Conservation (phyloP, 2,797 vertebrate species). For the Galaxias olidus region DNA sequence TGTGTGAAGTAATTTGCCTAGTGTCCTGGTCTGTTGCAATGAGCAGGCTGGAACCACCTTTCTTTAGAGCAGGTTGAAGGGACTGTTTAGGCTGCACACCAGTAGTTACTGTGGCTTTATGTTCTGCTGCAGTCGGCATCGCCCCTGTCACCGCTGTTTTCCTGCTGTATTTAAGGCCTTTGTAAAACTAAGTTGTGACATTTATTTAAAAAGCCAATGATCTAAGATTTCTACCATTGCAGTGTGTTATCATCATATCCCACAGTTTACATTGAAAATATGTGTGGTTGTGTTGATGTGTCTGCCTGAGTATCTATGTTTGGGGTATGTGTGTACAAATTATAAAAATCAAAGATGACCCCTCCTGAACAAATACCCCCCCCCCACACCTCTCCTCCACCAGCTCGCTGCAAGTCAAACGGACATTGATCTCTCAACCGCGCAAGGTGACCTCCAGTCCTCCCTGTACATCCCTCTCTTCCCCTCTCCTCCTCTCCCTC, state of each 20-base stretch:
- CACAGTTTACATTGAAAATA: slow-evolving; percentile 47
- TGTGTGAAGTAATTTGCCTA: too few relatives aligned
- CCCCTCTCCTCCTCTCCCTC: neutral
- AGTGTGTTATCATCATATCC: slow-evolving; percentile 46
- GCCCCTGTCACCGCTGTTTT: slow-evolving; percentile 42
- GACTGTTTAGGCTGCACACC: slow-evolving; percentile 32
- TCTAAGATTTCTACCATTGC: slow-evolving; percentile 55
- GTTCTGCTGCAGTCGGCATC: slow-evolving; percentile 35
- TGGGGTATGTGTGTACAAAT: neutral
- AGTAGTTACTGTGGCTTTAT: slow-evolving; percentile 17
- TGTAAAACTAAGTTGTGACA: slow-evolving; percentile 52
- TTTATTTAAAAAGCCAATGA: slow-evolving; percentile 66
- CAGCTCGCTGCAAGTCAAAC: slow-evolving; percentile 8
- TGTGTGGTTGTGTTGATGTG: slow-evolving; percentile 29
- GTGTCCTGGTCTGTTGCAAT: too few relatives aligned
- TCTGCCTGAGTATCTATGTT: neutral
- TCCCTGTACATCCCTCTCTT: neutral
- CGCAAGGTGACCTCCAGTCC: slow-evolving; percentile 20
- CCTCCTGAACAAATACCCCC: neutral
- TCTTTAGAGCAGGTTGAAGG: slow-evolving; percentile 23
- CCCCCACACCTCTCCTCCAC: neutral
- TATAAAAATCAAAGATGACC: neutral
- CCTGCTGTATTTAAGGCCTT: slow-evolving; percentile 31
- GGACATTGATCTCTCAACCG: slow-evolving; percentile 20
- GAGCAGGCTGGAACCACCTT: neutral